Percentiles rank a stretch among this genome's conserved stretches.
phyloP scores from a whole-genome alignment of 2,797 vertebrate species.

The Podarcis siculus region DNA sequence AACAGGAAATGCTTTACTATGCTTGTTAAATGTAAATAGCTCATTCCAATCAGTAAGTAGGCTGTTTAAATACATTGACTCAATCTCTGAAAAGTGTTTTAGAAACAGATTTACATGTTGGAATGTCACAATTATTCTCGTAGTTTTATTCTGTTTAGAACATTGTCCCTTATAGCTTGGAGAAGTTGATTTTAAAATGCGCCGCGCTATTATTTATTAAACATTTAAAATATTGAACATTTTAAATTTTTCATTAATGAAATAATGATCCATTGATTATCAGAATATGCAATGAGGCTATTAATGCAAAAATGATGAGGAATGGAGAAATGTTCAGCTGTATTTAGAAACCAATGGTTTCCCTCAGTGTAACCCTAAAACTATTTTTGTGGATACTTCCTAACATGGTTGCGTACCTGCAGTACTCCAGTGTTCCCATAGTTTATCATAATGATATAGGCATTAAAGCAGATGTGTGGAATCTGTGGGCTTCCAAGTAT shows the following conservation, averaged over 20 bases:
- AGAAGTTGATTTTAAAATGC: neutral
- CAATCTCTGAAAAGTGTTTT: slow-evolving; percentile 25
- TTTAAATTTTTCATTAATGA: neutral
- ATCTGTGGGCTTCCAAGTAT: too few relatives aligned
- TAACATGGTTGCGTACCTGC: neutral
- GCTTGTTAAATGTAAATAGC: slow-evolving; percentile 37
- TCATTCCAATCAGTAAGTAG: slow-evolving; percentile 35
- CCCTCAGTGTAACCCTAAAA: neutral
- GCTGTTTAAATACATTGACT: slow-evolving; percentile 23
- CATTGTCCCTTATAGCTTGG: neutral
- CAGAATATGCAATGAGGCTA: neutral
- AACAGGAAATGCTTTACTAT: slow-evolving; percentile 37
- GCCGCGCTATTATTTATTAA: neutral
- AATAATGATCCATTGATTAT: neutral
- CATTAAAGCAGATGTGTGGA: too few relatives aligned
- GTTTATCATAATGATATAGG: neutral
- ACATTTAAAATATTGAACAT: neutral
- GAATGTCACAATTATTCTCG: slow-evolving; percentile 49
- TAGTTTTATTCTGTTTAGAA: neutral
- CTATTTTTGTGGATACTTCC: neutral
- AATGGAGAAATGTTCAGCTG: neutral
- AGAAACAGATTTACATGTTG: slow-evolving; percentile 32
- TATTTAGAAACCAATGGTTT: neutral
- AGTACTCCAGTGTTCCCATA: neutral
- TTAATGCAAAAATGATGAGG: neutral